A percentile compares a stretch with the other conserved stretches of the same genome.
phyloP scores from a whole-genome alignment of 2,888 invertebrate species.

The Hirtodrosophila duncani region DNA sequence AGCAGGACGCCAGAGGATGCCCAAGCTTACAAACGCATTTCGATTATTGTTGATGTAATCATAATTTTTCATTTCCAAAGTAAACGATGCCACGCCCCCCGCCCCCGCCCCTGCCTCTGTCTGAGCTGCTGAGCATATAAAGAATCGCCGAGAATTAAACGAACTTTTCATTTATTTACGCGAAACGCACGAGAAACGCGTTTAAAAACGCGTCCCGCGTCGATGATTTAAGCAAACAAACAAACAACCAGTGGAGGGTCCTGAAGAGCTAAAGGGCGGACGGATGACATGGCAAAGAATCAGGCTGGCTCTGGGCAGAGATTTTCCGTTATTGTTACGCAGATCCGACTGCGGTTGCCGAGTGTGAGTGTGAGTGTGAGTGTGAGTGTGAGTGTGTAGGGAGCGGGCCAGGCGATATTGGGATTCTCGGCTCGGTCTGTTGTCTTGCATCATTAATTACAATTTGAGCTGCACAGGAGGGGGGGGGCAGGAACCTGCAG shows the following conservation, averaged over 20 bases:
- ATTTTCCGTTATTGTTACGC: slow-evolving; percentile 36
- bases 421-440: slow-evolving; percentile 35
- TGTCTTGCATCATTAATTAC: slow-evolving; percentile 70
- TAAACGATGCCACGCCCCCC: slow-evolving; percentile 54
- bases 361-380: background rate
- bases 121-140: slow-evolving; percentile 30
- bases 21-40: slow-evolving; percentile 70
- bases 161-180: slow-evolving; percentile 70
- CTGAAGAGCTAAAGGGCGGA: slow-evolving; percentile 10
- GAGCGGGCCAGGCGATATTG: slow-evolving; percentile 1
- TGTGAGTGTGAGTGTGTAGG: slow-evolving; percentile 7
- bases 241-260: slow-evolving; percentile 14
- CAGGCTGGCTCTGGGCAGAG: slow-evolving; percentile 27
- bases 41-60: slow-evolving; percentile 72
- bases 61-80: slow-evolving; percentile 73
- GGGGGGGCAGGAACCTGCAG: background rate
- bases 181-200: slow-evolving; percentile 48
- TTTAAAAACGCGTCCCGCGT: slow-evolving; percentile 57
- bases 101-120: slow-evolving; percentile 4
- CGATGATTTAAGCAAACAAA: slow-evolving; percentile 65
- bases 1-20: too few relatives aligned
- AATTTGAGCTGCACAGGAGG: slow-evolving; percentile 56
- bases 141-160: slow-evolving; percentile 64
- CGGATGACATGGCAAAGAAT: slow-evolving; percentile 37
- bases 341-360: slow-evolving; percentile 26